phyloP scores from a whole-genome alignment of 2,888 invertebrate species.

The Mayetiola destructor region DNA sequence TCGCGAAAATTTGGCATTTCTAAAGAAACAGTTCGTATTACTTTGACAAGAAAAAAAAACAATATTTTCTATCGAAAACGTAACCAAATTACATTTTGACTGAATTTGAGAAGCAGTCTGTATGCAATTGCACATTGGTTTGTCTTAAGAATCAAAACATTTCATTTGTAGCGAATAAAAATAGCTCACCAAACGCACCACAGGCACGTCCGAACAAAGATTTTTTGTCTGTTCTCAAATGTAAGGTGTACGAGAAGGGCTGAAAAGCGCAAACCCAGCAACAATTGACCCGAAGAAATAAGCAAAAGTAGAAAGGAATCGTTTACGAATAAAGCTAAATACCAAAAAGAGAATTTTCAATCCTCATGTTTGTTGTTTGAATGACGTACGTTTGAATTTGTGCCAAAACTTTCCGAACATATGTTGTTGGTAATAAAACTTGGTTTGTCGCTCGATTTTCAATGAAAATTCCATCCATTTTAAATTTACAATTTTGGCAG shows the following conservation, averaged over 20 bases:
- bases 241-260: slow-evolving; percentile 15
- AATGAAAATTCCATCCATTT: no score
- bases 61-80: not conserved
- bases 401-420: no score
- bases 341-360: no score
- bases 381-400: no score
- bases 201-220: slow-evolving; percentile 16
- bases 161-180: no score
- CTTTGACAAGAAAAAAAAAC: not conserved
- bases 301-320: not conserved
- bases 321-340: no score
- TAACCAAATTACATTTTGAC: not conserved
- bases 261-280: not conserved
- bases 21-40: not conserved
- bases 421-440: no score
- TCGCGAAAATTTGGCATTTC: not conserved
- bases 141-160: no score
- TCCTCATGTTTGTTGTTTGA: no score
- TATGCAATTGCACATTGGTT: not conserved
- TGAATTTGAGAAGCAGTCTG: not conserved
- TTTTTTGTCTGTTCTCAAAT: slow-evolving; percentile 14
- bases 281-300: not conserved
- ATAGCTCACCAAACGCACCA: slow-evolving; percentile 16
- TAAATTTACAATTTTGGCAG: no score
- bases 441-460: no score